Conservation (phyloP, 2,113 vertebrate genomes). For the Sylvia atricapilla region DNA sequence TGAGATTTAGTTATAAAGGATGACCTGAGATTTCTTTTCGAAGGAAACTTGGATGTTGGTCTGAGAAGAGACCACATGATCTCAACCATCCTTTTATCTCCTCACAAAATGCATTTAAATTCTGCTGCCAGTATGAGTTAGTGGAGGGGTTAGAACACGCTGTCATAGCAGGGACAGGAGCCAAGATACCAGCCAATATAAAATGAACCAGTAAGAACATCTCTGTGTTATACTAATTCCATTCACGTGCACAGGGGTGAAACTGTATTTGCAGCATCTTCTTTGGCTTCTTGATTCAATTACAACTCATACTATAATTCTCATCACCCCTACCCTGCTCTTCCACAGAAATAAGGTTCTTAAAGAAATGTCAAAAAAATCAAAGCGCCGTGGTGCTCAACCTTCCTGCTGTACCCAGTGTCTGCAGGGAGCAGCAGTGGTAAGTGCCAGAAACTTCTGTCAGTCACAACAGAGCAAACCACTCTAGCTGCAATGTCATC, state of each 20-base stretch:
- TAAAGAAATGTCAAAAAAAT: constrained; percentile 51
- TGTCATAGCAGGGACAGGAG: background rate
- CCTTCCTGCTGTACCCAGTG: constrained; percentile 29
- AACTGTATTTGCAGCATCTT: background rate
- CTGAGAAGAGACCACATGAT: background rate
- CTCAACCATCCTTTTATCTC: background rate
- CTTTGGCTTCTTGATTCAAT: background rate
- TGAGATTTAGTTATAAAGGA: background rate
- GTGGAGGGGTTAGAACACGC: background rate
- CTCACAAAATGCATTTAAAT: background rate
- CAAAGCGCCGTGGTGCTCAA: background rate
- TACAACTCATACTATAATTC: background rate
- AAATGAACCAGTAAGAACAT: background rate
- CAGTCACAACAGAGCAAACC: background rate
- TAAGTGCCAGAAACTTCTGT: constrained; percentile 39
- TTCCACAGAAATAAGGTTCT: constrained; percentile 66
- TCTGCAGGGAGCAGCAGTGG: constrained; percentile 48
- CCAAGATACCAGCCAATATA: background rate
- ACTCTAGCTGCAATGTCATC: background rate
- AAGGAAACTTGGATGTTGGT: background rate
- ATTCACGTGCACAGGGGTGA: background rate
- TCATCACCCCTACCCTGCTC: background rate
- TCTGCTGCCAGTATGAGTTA: background rate
- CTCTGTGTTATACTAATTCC: background rate
- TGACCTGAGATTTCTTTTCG: background rate